Evolutionary conservation across 2,888 invertebrate species (phyloP), one percentile per base, ranked within the genome.

Genomic region (Hermaeophaga mercurialis): DNA sequence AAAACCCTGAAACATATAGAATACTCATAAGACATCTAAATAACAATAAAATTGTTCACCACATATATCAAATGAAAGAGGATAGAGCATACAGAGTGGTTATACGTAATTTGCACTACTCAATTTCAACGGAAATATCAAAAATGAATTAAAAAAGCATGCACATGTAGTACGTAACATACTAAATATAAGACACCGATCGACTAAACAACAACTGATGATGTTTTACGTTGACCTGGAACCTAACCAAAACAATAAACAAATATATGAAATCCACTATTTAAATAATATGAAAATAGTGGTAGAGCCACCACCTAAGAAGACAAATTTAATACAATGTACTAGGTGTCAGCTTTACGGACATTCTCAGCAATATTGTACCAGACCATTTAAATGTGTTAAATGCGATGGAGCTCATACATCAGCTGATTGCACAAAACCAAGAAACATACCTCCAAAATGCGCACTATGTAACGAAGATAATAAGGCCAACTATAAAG

Each of bases 401-500:
- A 54, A 54, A 47, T 36, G 36, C 33, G 18, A 7, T 1, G 38
- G 46, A 14, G 8, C 17, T 17, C 54, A 54, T 18, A n/a, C 19
- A 5, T 26, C 46, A 9, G 18, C 15, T 18, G 33, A 28, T 3
- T 46, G 15, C 8, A n/a, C 11, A 12, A 46, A 46, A 17, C 26
- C 15, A 17, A 46, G 12, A 46, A 8, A 46, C 8, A 18, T 12
- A 7, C 31, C 31, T 8, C 22, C 34, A 17, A 46, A 47, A 47
- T 54, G 46, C 26, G 47, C 24, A 5, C 17, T 47, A 12, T 54
- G 54, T 24, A 22, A 18, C 3, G 54, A 39, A 1, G 36, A 45
- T n/a, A 46, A 47, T 28, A 31, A 26, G 9, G 46, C 46, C 14
- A 47, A 47, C 22, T 54, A 54, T 14, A 18, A 28, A 36, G 24